Percentiles rank a stretch among this genome's conserved stretches.
phyloP scores from a whole-genome alignment of 2,888 invertebrate species.

The Clistopyga incitator region DNA sequence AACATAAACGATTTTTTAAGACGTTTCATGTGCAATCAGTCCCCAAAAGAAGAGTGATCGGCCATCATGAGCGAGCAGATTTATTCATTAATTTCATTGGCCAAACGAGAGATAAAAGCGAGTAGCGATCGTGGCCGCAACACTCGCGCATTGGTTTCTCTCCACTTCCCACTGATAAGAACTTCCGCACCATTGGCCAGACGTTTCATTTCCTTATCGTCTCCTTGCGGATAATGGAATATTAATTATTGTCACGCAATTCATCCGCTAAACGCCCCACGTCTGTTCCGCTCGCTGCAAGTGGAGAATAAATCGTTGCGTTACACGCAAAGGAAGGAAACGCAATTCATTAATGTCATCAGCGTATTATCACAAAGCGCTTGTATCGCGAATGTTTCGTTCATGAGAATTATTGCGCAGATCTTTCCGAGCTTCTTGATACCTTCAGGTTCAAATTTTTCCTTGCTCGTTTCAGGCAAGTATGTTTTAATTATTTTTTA shows the following conservation, averaged over 20 bases:
- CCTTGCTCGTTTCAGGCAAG: too few relatives aligned
- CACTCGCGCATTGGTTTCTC: slow-evolving; percentile 47
- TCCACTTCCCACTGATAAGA: slow-evolving; percentile 44
- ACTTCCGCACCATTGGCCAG: slow-evolving; percentile 34
- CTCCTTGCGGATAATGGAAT: slow-evolving; percentile 31
- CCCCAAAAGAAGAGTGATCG: slow-evolving; percentile 11
- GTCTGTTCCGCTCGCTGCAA: slow-evolving; percentile 33
- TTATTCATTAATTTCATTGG: slow-evolving; percentile 16
- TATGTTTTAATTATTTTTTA: too few relatives aligned
- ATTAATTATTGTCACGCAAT: slow-evolving; percentile 53
- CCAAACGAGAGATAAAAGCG: slow-evolving; percentile 27
- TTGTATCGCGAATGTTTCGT: slow-evolving; percentile 14
- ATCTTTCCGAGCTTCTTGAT: background rate
- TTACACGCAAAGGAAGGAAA: slow-evolving; percentile 11
- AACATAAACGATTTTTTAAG: slow-evolving; percentile 35
- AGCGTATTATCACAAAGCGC: background rate
- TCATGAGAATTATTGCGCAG: slow-evolving; percentile 6
- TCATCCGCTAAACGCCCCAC: slow-evolving; percentile 25
- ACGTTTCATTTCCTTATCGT: slow-evolving; percentile 23
- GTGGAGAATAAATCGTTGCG: background rate
- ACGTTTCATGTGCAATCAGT: slow-evolving; percentile 13
- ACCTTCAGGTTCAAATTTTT: background rate
- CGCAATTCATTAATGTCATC: slow-evolving; percentile 49
- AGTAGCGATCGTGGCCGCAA: background rate
- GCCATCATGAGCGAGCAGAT: background rate